phyloP scores from a whole-genome alignment of 2,888 invertebrate species.

The Neoitamus cyanurus region DNA sequence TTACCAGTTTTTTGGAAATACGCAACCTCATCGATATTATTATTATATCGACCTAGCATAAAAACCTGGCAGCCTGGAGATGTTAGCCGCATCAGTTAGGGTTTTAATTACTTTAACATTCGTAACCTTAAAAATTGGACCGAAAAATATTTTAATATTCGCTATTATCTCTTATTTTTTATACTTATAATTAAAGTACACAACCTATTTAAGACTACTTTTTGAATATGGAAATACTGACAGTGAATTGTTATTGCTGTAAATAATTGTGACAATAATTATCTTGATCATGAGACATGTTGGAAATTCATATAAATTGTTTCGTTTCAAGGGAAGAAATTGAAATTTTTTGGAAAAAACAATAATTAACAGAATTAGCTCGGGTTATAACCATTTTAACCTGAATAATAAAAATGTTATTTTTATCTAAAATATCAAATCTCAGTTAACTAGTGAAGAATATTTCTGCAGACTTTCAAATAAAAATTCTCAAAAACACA shows the following conservation, averaged over 20 bases:
- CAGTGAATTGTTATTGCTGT: not conserved
- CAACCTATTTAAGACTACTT: not conserved
- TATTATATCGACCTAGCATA: no score
- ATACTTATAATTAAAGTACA: not conserved
- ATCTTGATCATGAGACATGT: not conserved
- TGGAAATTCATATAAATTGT: no score
- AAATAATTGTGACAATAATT: not conserved
- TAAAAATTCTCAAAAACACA: no score
- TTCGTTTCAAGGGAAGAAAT: not conserved
- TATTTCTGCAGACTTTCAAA: no score
- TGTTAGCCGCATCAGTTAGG: no score
- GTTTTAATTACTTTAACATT: not conserved
- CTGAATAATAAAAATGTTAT: not conserved
- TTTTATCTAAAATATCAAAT: no score
- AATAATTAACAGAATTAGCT: not conserved
- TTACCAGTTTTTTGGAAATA: not conserved
- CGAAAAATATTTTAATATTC: not conserved
- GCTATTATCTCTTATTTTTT: not conserved
- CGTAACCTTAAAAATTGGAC: not conserved
- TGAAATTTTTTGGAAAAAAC: not conserved
- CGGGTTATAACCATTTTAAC: no score
- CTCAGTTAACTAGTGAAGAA: no score
- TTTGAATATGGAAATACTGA: not conserved
- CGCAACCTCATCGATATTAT: not conserved
- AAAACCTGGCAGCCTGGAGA: no score